Evolutionary conservation across 2,888 invertebrate genomes (phyloP).

Genomic region (Podabrus alpinus): DNA sequence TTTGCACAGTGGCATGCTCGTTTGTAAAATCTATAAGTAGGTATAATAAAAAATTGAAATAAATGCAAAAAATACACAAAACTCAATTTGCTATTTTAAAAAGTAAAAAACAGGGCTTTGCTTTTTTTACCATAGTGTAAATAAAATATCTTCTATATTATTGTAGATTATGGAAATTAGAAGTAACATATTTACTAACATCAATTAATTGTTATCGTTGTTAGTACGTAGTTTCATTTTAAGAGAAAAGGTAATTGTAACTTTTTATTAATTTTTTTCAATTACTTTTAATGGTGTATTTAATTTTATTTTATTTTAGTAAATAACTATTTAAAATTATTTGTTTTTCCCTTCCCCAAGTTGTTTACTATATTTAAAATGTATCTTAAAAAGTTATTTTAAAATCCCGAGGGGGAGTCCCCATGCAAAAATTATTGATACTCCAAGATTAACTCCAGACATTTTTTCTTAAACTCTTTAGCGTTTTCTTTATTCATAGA

Average conservation of each 20-base stretch:
- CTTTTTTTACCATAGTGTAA: not conserved
- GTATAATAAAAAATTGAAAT: not conserved
- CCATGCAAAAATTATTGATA: not conserved
- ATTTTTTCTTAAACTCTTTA: not conserved
- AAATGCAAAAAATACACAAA: not conserved
- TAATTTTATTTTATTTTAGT: not conserved
- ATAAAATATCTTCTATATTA: not conserved
- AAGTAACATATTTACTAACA: not conserved
- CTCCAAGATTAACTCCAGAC: not conserved
- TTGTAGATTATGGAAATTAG: not conserved
- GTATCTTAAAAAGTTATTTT: not conserved
- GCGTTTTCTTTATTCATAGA: not conserved
- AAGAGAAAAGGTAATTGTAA: not conserved
- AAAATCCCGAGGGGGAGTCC: not conserved
- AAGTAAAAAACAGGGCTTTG: slow-evolving; percentile 1
- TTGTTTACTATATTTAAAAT: not conserved
- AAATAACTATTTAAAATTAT: slow-evolving; percentile 1
- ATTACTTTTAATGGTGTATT: not conserved
- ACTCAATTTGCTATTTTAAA: not conserved
- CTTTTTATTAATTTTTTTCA: not conserved
- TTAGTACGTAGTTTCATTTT: not conserved
- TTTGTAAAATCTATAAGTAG: not conserved
- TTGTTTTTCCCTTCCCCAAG: not conserved
- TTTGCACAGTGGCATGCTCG: not conserved
- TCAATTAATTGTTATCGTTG: not conserved